These are phyloP conservation scores for Lanius ludovicianus DNA, from an alignment of 2,113 vertebrate genomes.

Conservation along the genomic window DNA sequence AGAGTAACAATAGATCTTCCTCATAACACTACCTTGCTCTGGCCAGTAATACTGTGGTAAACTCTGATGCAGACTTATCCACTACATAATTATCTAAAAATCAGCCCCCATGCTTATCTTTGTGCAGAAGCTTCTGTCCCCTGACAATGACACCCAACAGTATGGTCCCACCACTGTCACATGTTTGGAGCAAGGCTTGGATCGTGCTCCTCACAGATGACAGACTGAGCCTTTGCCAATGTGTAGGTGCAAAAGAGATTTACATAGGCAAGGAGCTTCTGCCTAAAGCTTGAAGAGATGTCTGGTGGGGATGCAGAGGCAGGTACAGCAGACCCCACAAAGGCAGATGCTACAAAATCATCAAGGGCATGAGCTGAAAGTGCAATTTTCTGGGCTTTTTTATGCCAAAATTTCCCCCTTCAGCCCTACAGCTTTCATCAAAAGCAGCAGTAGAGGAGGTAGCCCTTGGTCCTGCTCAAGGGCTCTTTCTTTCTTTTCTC, in stretches of 20 bases:
- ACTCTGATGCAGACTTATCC: background rate
- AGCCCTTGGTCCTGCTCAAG: background rate
- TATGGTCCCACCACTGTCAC: background rate
- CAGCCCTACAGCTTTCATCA: background rate
- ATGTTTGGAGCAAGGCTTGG: background rate
- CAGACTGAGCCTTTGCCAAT: background rate
- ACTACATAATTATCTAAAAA: background rate
- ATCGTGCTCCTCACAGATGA: background rate
- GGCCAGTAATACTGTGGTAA: background rate
- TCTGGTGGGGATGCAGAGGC: background rate
- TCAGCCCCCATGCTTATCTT: background rate
- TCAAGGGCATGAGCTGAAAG: background rate
- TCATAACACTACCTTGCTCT: background rate
- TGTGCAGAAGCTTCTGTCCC: background rate
- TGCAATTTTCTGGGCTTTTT: rapidly evolving
- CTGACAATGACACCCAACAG: background rate
- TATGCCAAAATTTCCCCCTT: background rate
- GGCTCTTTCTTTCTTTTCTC: background rate
- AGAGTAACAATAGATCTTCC: background rate
- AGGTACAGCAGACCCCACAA: background rate
- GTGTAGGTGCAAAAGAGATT: background rate
- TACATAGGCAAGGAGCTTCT: background rate
- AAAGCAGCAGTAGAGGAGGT: background rate
- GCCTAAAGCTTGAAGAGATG: background rate
- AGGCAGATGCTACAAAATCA: background rate